Evolutionary conservation across 2,888 invertebrate species (phyloP), one percentile per base, ranked within the genome.

Genomic region (Ochropleura leucogaster): DNA sequence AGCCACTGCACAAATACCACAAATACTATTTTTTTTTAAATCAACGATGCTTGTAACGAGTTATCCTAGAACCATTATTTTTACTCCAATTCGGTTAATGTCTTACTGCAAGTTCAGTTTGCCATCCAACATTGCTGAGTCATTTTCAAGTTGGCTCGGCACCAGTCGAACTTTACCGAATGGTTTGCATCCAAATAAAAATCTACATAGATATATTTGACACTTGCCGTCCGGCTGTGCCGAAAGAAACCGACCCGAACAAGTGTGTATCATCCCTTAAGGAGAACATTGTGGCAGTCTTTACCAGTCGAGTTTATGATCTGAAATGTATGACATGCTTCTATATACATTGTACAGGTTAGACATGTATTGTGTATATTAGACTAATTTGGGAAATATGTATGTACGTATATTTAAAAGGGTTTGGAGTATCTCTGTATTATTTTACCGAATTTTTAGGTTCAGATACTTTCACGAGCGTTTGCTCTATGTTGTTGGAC

Each of bases 241-340:
- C 62, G n/a, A 62, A 62, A n/a, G 4, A n/a, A 7, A n/a, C 44
- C 62, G 60, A 60, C 0, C 9, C n/a, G n/a, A 8, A 14, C 3
- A 62, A 44, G 62, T 62, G 7, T 62, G 44, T 7, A 44, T 0
- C 4, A 62, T 44, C 4, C 44, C 14, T 62, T 20, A 44, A 12
- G 3, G 55, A 46, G 60, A 53, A 66, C 51, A 69, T 68, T 62
- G 46, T 77, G 77, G 44, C 72, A 71, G 72, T 71, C n/a, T 70
- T 63, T 49, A 59, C 40, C 65, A 8, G 14, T 57, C 20, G 53
- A 47, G 67, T 46, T 69, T 67, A 44, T 59, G 47, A 53, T 63
- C 9, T n/a, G 44, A 81, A 55, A 64, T 63, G 30, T 68, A 68
- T 69, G 30, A 66, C 0, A 10, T 53, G 49, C 44, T 44, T 49